Percentiles rank a stretch among this genome's conserved stretches.
phyloP scores from a whole-genome alignment of 2,113 vertebrate genomes.

The Oreotragus oreotragus region DNA sequence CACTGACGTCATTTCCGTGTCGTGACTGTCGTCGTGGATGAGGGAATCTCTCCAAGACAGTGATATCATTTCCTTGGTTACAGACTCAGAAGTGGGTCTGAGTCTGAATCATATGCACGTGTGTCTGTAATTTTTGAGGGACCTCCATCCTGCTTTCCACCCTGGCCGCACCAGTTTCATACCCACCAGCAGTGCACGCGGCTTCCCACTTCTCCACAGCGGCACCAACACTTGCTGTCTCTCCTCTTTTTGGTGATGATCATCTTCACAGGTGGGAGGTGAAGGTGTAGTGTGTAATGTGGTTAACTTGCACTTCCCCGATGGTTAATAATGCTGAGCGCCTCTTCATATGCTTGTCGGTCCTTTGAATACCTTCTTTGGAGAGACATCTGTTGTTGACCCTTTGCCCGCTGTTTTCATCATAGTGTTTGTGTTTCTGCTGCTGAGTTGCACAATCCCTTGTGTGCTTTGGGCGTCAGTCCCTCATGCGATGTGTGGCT shows the following conservation, averaged over 20 bases:
- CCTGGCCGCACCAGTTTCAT: neutral
- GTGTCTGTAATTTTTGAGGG: neutral
- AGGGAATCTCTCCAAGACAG: neutral
- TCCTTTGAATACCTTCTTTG: neutral
- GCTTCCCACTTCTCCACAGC: neutral
- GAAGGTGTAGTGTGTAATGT: fast-evolving
- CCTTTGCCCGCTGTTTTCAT: neutral
- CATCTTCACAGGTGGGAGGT: neutral
- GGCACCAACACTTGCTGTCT: too few species aligned
- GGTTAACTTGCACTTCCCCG: neutral
- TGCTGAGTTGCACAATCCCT: neutral
- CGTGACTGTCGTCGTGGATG: neutral
- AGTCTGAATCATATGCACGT: neutral
- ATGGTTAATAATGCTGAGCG: neutral
- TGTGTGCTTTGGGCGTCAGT: neutral
- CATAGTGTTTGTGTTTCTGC: neutral
- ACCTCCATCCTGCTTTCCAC: neutral
- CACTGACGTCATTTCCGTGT: neutral
- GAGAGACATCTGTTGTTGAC: neutral
- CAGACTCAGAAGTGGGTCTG: neutral
- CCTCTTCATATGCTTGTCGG: neutral
- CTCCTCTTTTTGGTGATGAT: neutral
- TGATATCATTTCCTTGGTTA: neutral
- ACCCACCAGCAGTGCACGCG: neutral
- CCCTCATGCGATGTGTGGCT: neutral